Evolutionary conservation across 2,888 invertebrate species (phyloP).

Genomic region (Ornithoptera alexandrae): DNA sequence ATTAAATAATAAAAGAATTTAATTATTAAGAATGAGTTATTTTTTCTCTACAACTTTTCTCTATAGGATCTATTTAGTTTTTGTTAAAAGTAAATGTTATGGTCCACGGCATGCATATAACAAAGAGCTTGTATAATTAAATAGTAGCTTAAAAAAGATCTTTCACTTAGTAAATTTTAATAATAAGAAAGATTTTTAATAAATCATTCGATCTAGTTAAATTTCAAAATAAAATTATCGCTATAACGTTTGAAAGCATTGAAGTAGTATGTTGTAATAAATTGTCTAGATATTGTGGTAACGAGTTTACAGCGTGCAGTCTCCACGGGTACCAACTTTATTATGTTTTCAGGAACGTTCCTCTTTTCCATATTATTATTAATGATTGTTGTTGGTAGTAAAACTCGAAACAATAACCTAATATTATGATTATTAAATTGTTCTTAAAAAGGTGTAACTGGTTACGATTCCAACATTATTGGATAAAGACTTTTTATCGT

Average conservation of each 20-base stretch:
- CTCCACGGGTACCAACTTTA: conserved; percentile 57
- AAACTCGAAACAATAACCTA: neutral
- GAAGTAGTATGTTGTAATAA: conserved; percentile 54
- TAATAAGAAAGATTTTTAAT: neutral
- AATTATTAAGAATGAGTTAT: too few relatives aligned
- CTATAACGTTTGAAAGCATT: conserved; percentile 31
- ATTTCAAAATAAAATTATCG: conserved; percentile 44
- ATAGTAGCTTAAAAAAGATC: too few relatives aligned
- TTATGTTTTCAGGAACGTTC: conserved; percentile 53
- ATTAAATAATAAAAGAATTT: too few relatives aligned
- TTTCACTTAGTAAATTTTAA: neutral
- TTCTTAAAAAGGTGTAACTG: neutral
- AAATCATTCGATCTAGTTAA: conserved; percentile 1
- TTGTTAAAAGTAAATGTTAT: too few relatives aligned
- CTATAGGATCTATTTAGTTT: too few relatives aligned
- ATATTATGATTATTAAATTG: neutral
- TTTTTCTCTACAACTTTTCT: too few relatives aligned
- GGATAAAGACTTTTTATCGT: neutral
- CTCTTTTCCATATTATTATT: conserved; percentile 51
- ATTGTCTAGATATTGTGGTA: conserved; percentile 57
- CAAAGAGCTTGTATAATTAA: too few relatives aligned
- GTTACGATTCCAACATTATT: neutral
- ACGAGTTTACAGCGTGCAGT: conserved; percentile 50
- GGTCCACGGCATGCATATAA: too few relatives aligned
- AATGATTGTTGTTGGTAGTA: conserved; percentile 41